These are phyloP conservation scores for Neoscelio sp. DNA, from an alignment of 2,888 invertebrate species.

Conservation along the genomic window DNA sequence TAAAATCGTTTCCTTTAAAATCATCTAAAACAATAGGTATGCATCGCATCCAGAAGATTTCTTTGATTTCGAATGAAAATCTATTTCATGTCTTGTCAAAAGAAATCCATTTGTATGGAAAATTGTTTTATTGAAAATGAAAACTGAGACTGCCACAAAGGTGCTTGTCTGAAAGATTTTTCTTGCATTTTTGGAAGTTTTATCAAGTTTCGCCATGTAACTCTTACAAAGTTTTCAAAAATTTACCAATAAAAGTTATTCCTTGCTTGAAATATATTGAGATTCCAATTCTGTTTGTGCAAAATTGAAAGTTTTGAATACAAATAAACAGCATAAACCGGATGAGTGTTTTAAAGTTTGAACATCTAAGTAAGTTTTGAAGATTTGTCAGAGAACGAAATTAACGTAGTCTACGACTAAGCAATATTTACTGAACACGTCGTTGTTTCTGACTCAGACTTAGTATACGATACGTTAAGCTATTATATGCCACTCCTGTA, in stretches of 20 bases:
- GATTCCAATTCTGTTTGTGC: background rate
- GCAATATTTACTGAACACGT: no score
- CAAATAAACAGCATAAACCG: no score
- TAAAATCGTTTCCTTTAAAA: background rate
- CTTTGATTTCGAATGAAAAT: conserved; percentile 28
- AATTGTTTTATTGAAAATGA: background rate
- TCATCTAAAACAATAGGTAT: conserved; percentile 17
- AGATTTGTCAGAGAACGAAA: no score
- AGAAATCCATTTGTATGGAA: conserved; percentile 25
- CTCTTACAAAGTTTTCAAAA: background rate
- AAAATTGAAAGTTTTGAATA: no score
- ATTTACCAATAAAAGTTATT: conserved; percentile 19
- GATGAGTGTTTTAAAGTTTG: no score
- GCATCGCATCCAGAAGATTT: conserved; percentile 5
- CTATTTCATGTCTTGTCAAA: conserved; percentile 26
- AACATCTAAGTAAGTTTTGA: no score
- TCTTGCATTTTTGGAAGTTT: background rate
- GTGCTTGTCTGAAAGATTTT: background rate
- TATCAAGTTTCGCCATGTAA: background rate
- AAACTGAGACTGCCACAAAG: background rate
- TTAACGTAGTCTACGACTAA: no score
- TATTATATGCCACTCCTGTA: no score
- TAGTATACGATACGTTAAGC: no score
- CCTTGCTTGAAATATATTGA: background rate
- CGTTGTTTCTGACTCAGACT: no score